These are phyloP conservation scores for Phoxinus phoxinus DNA, from an alignment of 2,113 vertebrate genomes.

Conservation along the genomic window DNA sequence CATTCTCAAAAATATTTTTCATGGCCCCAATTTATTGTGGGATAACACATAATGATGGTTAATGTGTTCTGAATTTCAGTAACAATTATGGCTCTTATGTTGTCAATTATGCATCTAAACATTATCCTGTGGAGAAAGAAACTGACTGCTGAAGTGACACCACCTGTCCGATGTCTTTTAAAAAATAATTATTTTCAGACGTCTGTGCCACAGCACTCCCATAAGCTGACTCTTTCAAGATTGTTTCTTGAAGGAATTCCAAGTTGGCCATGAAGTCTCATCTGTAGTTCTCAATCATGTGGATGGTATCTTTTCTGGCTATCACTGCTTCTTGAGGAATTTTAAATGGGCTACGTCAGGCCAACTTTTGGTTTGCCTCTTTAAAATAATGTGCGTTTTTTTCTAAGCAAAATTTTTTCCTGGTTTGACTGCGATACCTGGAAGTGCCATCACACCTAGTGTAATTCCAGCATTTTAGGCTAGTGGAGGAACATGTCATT, in stretches of 20 bases:
- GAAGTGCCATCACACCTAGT: not conserved
- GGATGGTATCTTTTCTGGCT: conserved; percentile 55
- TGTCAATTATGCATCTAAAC: conserved; percentile 50
- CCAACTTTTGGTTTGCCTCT: not conserved
- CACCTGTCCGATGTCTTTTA: conserved; percentile 67
- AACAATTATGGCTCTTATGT: conserved; percentile 49
- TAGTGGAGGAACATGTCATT: not conserved
- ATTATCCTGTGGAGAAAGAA: conserved; percentile 43
- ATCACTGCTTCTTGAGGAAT: conserved; percentile 62
- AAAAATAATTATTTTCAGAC: conserved; percentile 69
- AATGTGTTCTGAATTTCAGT: conserved; percentile 52
- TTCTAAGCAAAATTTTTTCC: not conserved
- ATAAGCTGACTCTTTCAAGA: conserved; percentile 33
- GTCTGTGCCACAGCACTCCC: conserved; percentile 49
- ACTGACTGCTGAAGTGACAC: conserved; percentile 53
- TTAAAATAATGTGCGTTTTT: not conserved
- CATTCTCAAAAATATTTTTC: not conserved
- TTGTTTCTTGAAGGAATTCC: conserved; percentile 69
- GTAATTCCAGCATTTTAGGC: conserved; percentile 45
- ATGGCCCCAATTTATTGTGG: not conserved
- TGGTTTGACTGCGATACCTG: not conserved
- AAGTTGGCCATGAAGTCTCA: conserved; percentile 62
- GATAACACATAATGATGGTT: conserved; percentile 2
- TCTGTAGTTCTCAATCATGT: conserved; percentile 34
- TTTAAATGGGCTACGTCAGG: conserved; percentile 48